Evolutionary conservation across 2,113 vertebrate genomes (phyloP).

Genomic region (Corynorhinus townsendii): DNA sequence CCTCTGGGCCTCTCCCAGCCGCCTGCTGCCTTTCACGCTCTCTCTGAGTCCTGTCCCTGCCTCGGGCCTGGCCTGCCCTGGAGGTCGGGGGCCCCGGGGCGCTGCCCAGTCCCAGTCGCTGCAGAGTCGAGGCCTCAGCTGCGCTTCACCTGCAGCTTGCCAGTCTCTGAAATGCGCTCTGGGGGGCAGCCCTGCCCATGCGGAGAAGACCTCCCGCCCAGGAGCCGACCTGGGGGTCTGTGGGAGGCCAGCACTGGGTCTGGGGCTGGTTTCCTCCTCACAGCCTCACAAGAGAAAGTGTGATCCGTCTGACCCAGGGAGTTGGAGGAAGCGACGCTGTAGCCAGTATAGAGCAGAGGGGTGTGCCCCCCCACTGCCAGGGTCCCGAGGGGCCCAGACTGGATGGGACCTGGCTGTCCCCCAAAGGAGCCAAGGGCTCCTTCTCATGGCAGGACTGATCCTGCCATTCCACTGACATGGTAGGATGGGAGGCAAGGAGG

Average conservation of each 20-base stretch:
- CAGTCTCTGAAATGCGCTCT: not conserved
- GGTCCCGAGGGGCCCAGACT: not conserved
- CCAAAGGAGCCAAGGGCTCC: not conserved
- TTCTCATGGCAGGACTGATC: not conserved
- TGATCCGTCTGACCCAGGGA: too few species aligned
- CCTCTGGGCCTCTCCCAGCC: conserved; percentile 30
- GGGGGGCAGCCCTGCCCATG: too few species aligned
- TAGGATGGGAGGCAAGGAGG: not conserved
- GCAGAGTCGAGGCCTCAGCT: not conserved
- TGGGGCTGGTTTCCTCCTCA: not conserved
- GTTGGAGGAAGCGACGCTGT: not conserved
- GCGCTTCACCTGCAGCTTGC: accelerated
- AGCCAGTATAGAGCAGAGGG: not conserved
- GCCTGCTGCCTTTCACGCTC: not conserved
- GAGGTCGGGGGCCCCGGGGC: too few species aligned
- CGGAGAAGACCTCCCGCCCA: not conserved
- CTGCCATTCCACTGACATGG: not conserved
- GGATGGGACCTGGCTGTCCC: not conserved
- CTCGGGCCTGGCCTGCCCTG: too few species aligned
- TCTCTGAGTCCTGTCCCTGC: too few species aligned
- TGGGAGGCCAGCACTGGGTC: too few species aligned
- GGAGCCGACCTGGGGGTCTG: too few species aligned
- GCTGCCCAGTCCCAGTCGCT: too few species aligned
- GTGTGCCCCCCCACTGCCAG: not conserved
- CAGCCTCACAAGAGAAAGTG: not conserved